phyloP scores from a whole-genome alignment of 2,797 vertebrate species.

The Spinus olivaceus region DNA sequence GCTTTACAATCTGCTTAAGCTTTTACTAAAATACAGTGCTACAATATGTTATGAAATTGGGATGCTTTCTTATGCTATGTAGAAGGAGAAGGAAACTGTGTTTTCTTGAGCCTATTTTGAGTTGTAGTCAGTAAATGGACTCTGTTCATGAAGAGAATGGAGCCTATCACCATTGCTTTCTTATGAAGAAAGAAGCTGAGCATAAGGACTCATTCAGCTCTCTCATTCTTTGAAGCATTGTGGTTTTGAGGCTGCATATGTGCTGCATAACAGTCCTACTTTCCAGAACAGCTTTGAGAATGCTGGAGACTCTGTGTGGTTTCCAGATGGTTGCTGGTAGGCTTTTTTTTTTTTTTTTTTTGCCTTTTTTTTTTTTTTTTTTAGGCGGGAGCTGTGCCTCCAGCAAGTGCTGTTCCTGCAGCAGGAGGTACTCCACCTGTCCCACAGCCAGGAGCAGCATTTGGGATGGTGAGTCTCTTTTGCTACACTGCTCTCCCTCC shows the following conservation, averaged over 20 bases:
- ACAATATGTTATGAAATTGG: not conserved
- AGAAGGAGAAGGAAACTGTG: not conserved
- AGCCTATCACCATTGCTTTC: not conserved
- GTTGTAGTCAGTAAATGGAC: not conserved
- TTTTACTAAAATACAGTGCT: not conserved
- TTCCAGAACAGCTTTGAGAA: not conserved
- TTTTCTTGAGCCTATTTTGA: not conserved
- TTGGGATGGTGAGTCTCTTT: slow-evolving; percentile 86
- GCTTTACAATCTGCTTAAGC: not conserved
- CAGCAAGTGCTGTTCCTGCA: slow-evolving; percentile 71
- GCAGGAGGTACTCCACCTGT: slow-evolving; percentile 69
- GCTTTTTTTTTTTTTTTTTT: not conserved
- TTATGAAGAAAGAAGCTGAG: not conserved
- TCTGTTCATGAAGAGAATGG: not conserved
- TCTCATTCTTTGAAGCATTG: not conserved
- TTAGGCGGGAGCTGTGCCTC: slow-evolving; percentile 78
- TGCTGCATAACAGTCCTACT: not conserved
- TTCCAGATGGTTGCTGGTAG: not conserved
- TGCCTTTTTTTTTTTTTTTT: not conserved
- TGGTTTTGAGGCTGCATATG: not conserved
- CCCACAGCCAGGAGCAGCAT: slow-evolving; percentile 82
- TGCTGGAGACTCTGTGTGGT: not conserved
- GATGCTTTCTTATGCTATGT: not conserved
- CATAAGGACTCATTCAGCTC: not conserved
- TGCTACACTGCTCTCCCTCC: not conserved